These are phyloP conservation scores for Pantala flavescens DNA, from an alignment of 1,140 invertebrate species.

Conservation along the genomic window DNA sequence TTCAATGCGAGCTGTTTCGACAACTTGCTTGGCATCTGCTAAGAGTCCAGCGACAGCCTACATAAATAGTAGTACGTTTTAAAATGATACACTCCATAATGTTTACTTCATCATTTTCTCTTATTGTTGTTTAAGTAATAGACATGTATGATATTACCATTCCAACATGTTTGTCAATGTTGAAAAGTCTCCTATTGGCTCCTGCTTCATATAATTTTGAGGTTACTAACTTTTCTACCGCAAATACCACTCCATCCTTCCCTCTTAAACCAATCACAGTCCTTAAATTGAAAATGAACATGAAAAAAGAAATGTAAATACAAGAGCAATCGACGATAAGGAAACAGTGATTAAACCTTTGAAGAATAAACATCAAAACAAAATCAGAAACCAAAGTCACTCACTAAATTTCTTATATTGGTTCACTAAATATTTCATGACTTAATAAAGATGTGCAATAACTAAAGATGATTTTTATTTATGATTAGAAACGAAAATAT, in stretches of 20 bases:
- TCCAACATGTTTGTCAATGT: constrained; percentile 88
- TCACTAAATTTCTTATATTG: too few relatives aligned
- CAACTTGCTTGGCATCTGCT: constrained; percentile 86
- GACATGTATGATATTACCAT: constrained; percentile 48
- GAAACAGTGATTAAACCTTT: too few relatives aligned
- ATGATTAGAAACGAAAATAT: too few relatives aligned
- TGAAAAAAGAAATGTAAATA: background rate
- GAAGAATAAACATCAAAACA: too few relatives aligned
- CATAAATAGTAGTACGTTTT: constrained; percentile 22
- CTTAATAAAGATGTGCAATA: too few relatives aligned
- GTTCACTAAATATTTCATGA: too few relatives aligned
- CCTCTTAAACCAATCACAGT: constrained; percentile 90
- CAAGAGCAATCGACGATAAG: too few relatives aligned
- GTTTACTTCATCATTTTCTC: too few relatives aligned
- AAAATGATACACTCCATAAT: background rate
- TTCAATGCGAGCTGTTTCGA: constrained; percentile 80
- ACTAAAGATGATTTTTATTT: too few relatives aligned
- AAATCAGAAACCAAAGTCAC: too few relatives aligned
- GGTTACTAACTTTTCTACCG: constrained; percentile 94
- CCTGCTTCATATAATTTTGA: constrained; percentile 93
- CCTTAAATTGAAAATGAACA: constrained; percentile 34
- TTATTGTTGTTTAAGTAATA: too few relatives aligned
- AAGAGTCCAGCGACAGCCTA: constrained; percentile 83
- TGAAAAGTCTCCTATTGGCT: constrained; percentile 89
- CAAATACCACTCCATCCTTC: constrained; percentile 94